Conservation (phyloP, 2,888 invertebrate genomes). For the Chaetogeoica ovagalla region DNA sequence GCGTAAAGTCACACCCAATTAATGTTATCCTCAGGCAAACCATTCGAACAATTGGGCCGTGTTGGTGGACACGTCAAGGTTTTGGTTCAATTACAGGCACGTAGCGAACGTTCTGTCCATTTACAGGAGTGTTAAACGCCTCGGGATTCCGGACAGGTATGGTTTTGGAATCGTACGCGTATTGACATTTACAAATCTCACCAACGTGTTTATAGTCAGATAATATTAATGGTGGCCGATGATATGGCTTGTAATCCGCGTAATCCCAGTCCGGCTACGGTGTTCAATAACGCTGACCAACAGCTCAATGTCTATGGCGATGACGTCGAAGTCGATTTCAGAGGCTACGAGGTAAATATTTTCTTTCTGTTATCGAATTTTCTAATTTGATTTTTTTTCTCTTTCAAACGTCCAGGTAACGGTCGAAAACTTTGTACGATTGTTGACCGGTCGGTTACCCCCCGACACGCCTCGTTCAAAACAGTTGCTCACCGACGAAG, state of each 20-base stretch:
- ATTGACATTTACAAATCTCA: neutral
- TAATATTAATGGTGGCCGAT: constrained; percentile 98
- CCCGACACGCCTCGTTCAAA: constrained; percentile 90
- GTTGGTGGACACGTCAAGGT: constrained; percentile 94
- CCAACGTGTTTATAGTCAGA: constrained; percentile 69
- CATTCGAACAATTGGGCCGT: constrained; percentile 99
- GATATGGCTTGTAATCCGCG: constrained; percentile 99
- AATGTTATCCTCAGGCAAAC: constrained; percentile 49
- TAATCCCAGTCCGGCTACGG: constrained; percentile 95
- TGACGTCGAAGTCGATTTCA: constrained; percentile 98
- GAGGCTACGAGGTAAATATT: constrained; percentile 78
- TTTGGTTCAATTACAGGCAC: constrained; percentile 99
- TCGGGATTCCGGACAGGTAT: constrained; percentile 93
- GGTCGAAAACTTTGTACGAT: constrained; percentile 96
- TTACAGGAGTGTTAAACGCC: constrained; percentile 93
- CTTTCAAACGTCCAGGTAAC: constrained; percentile 71
- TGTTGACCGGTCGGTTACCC: constrained; percentile 69
- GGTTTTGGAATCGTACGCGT: neutral
- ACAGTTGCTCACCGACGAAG: constrained; percentile 90
- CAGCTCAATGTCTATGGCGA: constrained; percentile 99
- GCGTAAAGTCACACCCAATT: neutral
- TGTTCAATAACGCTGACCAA: constrained; percentile 96
- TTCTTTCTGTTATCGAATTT: neutral
- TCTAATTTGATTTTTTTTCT: constrained; percentile 35
- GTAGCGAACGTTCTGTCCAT: constrained; percentile 98